These are phyloP conservation scores for Poecilobothrus nobilitatus DNA, from an alignment of 2,888 invertebrate genomes.

Conservation along the genomic window DNA sequence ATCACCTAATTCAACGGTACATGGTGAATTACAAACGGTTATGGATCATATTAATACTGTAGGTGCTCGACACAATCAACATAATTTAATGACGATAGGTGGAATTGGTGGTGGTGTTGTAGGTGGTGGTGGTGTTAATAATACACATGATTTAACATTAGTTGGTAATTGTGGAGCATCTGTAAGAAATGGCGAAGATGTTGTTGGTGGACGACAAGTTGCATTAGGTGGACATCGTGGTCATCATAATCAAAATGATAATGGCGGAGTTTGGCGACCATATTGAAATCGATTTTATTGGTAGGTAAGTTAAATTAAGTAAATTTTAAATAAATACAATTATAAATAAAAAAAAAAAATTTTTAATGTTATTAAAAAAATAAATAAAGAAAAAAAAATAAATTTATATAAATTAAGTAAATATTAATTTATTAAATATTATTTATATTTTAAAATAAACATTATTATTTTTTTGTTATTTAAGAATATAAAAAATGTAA, in stretches of 20 bases:
- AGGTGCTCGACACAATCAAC: conserved; percentile 47
- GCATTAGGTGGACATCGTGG: conserved; percentile 42
- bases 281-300: conserved; percentile 50
- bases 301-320: conserved; percentile 23
- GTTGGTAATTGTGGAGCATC: conserved; percentile 44
- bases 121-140: conserved; percentile 29
- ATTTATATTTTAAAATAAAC: background rate
- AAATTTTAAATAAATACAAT: background rate
- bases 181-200: conserved; percentile 43
- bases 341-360: background rate
- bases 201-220: conserved; percentile 40
- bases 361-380: background rate
- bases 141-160: conserved; percentile 35
- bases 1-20: conserved; percentile 50
- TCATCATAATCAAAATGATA: conserved; percentile 45
- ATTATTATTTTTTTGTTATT: background rate
- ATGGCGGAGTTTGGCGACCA: conserved; percentile 64
- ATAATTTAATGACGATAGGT: conserved; percentile 45
- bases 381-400: background rate
- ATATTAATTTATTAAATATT: background rate
- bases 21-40: conserved; percentile 64
- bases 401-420: background rate
- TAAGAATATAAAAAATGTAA: background rate
- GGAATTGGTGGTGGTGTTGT: conserved; percentile 35
- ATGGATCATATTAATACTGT: conserved; percentile 68